Conservation (phyloP, 2,888 invertebrate genomes). For the Athrips mouffetella region DNA sequence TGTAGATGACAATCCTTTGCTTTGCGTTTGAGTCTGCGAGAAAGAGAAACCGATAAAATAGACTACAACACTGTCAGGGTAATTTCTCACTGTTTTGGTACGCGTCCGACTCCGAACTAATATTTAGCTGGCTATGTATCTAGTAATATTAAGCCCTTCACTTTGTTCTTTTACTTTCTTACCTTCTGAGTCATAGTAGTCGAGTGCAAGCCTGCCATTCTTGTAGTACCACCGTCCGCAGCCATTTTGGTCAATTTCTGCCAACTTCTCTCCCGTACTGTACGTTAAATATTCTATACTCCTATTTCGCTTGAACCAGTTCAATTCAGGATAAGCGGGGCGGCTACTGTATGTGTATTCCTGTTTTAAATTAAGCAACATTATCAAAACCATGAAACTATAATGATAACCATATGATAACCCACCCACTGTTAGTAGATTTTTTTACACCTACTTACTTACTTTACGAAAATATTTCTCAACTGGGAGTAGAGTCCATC, state of each 20-base stretch:
- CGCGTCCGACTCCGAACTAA: neutral
- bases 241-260: conserved; percentile 59
- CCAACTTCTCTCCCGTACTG: conserved; percentile 57
- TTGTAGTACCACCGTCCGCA: conserved; percentile 61
- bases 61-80: neutral
- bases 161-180: no score
- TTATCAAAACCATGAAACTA: no score
- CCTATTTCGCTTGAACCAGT: conserved; percentile 67
- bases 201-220: conserved; percentile 57
- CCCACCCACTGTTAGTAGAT: no score
- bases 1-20: conserved; percentile 61
- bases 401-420: no score
- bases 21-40: conserved; percentile 58
- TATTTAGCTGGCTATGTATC: no score
- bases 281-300: conserved; percentile 51
- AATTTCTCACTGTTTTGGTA: no score
- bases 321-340: conserved; percentile 63
- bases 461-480: no score
- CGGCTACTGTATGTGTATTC: conserved; percentile 58
- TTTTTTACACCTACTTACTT: no score
- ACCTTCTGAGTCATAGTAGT: conserved; percentile 70
- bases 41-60: neutral
- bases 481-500: no score
- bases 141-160: no score
- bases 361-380: no score